Evolutionary conservation across 2,113 vertebrate genomes (phyloP).

Genomic region (Channa argus): DNA sequence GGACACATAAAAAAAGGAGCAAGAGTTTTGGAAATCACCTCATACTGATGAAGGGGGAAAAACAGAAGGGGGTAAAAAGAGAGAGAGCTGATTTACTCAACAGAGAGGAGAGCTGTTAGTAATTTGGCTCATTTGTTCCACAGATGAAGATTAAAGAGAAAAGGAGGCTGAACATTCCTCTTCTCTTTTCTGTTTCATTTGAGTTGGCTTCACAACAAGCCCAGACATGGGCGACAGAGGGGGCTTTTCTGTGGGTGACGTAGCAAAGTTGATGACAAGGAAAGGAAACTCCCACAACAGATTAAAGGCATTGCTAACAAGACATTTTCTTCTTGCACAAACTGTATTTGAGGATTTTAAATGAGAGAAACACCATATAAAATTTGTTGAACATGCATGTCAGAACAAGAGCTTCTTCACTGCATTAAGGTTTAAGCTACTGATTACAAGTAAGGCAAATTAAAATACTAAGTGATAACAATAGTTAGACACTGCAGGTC

Average conservation of each 20-base stretch:
- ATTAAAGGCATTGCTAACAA: slow-evolving; percentile 34
- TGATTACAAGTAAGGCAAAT: slow-evolving; percentile 22
- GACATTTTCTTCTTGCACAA: slow-evolving; percentile 12
- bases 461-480: slow-evolving; percentile 39
- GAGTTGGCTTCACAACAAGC: slow-evolving; percentile 66
- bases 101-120: slow-evolving; percentile 63
- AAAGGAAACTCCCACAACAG: slow-evolving; percentile 53
- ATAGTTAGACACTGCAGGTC: slow-evolving; percentile 26
- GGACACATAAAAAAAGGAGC: slow-evolving; percentile 40
- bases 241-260: slow-evolving; percentile 58
- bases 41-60: slow-evolving; percentile 32
- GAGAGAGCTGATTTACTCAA: slow-evolving; percentile 48
- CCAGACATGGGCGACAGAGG: slow-evolving; percentile 41
- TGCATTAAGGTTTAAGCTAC: slow-evolving; percentile 19
- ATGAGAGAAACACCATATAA: slow-evolving; percentile 17
- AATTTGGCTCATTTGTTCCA: slow-evolving; percentile 74
- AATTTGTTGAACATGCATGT: slow-evolving; percentile 2
- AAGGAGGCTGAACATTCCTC: slow-evolving; percentile 59
- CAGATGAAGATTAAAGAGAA: slow-evolving; percentile 77
- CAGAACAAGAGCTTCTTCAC: slow-evolving; percentile 37
- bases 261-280: slow-evolving; percentile 27
- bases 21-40: slow-evolving; percentile 73
- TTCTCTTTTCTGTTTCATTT: slow-evolving; percentile 57
- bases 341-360: slow-evolving; percentile 13
- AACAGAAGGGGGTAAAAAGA: neutral